These are phyloP conservation scores for Halcyon smyrnensis DNA, from an alignment of 2,797 vertebrate genomes.

Conservation along the genomic window DNA sequence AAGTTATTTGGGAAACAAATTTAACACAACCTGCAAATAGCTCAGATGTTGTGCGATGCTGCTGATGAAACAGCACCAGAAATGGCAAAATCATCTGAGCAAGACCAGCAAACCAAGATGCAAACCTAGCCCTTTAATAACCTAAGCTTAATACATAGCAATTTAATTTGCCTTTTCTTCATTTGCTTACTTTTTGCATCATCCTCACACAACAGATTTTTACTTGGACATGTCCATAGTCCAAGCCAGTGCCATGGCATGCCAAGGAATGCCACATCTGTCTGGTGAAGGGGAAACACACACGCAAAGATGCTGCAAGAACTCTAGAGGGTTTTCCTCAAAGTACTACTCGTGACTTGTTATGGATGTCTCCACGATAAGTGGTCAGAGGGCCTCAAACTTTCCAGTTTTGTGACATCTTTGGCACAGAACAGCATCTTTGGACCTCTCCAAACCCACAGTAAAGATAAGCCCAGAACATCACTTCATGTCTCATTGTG, in stretches of 20 bases:
- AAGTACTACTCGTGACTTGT: not conserved
- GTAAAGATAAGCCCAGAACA: not conserved
- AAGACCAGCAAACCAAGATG: not conserved
- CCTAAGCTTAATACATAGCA: not conserved
- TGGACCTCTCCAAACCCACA: not conserved
- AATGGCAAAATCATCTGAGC: not conserved
- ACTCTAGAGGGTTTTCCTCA: not conserved
- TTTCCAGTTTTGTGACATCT: not conserved
- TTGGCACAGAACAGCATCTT: not conserved
- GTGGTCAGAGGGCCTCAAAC: not conserved
- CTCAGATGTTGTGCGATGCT: not conserved
- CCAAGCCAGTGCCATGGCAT: not conserved
- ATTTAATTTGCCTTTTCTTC: not conserved
- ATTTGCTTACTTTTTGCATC: not conserved
- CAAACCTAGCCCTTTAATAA: not conserved
- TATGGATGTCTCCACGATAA: fast-evolving
- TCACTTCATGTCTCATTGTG: not conserved
- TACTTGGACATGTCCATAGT: fast-evolving
- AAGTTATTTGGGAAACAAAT: not conserved
- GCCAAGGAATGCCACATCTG: not conserved
- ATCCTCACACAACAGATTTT: not conserved
- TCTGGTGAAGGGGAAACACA: not conserved
- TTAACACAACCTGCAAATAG: not conserved
- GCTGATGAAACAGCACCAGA: not conserved
- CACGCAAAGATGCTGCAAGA: not conserved